Percentiles rank a stretch among this genome's conserved stretches.
Conservation (phyloP, 1,140 invertebrate genomes). For the Vanessa tameamea region DNA sequence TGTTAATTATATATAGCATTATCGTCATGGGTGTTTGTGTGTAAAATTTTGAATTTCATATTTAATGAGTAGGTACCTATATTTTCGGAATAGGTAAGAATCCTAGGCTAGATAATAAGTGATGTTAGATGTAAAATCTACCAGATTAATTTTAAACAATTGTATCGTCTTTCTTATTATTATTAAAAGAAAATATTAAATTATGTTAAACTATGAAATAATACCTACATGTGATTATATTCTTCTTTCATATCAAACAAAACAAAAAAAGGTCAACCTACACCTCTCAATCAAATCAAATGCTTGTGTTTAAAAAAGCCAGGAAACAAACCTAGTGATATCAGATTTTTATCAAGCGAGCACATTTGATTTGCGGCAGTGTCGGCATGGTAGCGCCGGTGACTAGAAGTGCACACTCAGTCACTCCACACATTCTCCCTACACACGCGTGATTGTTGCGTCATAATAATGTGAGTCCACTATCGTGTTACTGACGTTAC, state of each 20-base stretch:
- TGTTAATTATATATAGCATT: neutral
- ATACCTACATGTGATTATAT: too few species aligned
- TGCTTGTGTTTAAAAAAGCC: neutral
- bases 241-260: too few species aligned
- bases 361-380: neutral
- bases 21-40: neutral
- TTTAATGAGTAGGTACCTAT: too few species aligned
- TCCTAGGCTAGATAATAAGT: neutral
- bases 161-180: too few species aligned
- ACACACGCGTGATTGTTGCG: conserved; percentile 1
- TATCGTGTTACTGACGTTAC: too few species aligned
- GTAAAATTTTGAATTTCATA: too few species aligned
- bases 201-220: too few species aligned
- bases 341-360: neutral
- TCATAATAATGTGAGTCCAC: conserved; percentile 1
- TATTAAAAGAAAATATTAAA: too few species aligned
- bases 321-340: neutral
- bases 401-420: neutral
- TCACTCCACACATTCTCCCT: neutral
- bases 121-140: neutral
- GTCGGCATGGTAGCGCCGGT: conserved; percentile 3
- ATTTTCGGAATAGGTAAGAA: too few species aligned
- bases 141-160: too few species aligned
- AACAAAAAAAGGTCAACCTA: too few species aligned
- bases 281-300: neutral